Evolutionary conservation across 2,888 invertebrate species (phyloP).

Genomic region (Schrankia costaestrigalis): DNA sequence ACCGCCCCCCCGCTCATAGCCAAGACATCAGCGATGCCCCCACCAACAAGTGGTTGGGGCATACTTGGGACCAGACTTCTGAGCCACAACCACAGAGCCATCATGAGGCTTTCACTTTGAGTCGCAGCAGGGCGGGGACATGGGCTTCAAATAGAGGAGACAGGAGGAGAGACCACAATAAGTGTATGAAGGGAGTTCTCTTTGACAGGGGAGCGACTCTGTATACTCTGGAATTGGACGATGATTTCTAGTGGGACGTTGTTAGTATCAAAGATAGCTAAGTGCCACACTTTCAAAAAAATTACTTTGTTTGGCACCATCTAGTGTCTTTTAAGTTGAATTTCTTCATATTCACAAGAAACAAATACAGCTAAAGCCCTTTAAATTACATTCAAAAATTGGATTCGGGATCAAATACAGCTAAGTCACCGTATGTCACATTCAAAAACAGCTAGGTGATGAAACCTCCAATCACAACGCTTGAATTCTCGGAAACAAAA

Average conservation of each 20-base stretch:
- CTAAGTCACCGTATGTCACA: no score
- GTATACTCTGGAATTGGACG: conserved; percentile 1
- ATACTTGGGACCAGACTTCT: not conserved
- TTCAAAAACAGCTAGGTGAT: no score
- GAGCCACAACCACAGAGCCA: not conserved
- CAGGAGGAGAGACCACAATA: not conserved
- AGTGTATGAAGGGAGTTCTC: not conserved
- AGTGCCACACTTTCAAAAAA: no score
- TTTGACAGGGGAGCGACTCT: conserved; percentile 4
- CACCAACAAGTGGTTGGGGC: not conserved
- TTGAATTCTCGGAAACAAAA: no score
- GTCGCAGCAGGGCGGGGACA: not conserved
- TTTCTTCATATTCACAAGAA: no score
- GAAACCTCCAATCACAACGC: no score
- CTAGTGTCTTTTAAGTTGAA: no score
- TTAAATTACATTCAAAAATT: no score
- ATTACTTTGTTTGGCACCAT: no score
- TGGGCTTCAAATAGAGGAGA: not conserved
- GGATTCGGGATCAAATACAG: no score
- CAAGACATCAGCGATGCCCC: not conserved
- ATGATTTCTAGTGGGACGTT: conserved; percentile 1
- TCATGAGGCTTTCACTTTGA: not conserved
- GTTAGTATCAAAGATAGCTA: no score
- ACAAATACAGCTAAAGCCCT: no score
- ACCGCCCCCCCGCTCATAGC: not conserved